Evolutionary conservation across 2,888 invertebrate genomes (phyloP).

Genomic region (Lasiommata megera): DNA sequence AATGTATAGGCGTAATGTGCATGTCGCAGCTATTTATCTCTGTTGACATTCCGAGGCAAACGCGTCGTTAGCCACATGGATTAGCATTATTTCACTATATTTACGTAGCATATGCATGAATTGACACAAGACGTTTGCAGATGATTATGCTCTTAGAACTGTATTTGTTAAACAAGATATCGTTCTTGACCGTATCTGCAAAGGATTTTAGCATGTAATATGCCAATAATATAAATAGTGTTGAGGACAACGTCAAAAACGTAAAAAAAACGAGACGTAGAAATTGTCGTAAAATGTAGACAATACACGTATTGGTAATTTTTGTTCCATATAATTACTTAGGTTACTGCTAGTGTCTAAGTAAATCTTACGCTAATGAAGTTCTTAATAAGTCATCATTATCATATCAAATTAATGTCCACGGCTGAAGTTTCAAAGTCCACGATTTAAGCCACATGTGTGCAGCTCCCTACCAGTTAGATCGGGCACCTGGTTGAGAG

Average conservation of each 20-base stretch:
- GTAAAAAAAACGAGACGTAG: neutral
- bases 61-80: constrained; percentile 11
- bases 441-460: no score
- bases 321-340: no score
- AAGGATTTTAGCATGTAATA: neutral
- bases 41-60: neutral
- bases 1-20: no score
- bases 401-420: no score
- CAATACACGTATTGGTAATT: no score
- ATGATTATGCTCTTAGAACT: constrained; percentile 5
- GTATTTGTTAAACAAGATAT: neutral
- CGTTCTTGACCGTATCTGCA: neutral
- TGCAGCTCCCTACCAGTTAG: no score
- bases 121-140: constrained; percentile 7
- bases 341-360: no score
- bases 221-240: neutral
- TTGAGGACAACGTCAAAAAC: neutral
- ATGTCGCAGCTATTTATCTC: neutral
- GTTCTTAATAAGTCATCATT: no score
- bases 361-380: no score
- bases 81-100: constrained; percentile 14
- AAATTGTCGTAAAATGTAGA: no score
- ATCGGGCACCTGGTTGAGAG: no score
- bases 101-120: constrained; percentile 3
- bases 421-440: no score